phyloP scores from a whole-genome alignment of 2,797 vertebrate species.

The Phaenicophaeus curvirostris region DNA sequence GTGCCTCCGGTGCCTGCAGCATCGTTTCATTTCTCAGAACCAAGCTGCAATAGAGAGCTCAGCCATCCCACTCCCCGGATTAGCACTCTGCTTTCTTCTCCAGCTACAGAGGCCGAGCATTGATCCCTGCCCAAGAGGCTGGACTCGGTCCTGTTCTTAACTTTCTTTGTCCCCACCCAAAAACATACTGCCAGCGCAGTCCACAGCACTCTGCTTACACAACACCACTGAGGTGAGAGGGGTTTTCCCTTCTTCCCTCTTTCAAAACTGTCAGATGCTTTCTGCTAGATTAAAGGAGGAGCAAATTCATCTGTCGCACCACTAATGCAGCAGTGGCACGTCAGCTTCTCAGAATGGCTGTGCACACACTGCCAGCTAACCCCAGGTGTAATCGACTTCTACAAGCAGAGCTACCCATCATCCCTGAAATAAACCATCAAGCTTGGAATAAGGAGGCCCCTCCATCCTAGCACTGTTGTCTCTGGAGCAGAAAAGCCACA shows the following conservation, averaged over 20 bases:
- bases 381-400: slow-evolving; percentile 2
- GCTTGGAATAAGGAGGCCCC: not conserved
- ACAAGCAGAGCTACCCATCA: slow-evolving; percentile 18
- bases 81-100: not conserved
- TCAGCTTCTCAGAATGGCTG: not conserved
- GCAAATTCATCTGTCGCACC: slow-evolving; percentile 15
- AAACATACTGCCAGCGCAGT: not conserved
- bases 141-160: not conserved
- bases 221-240: not conserved
- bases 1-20: not conserved
- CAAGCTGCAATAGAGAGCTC: not conserved
- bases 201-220: not conserved
- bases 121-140: rapidly evolving
- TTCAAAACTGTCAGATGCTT: slow-evolving; percentile 4
- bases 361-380: not conserved
- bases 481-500: not conserved
- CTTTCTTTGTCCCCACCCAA: not conserved
- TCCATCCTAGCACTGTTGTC: not conserved
- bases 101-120: not conserved
- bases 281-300: slow-evolving; percentile 16
- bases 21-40: not conserved
- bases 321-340: not conserved
- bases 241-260: slow-evolving; percentile 7
- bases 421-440: not conserved
- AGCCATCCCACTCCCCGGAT: not conserved